Evolutionary conservation across 2,113 vertebrate genomes (phyloP).

Genomic region (Arenaria interpres): DNA sequence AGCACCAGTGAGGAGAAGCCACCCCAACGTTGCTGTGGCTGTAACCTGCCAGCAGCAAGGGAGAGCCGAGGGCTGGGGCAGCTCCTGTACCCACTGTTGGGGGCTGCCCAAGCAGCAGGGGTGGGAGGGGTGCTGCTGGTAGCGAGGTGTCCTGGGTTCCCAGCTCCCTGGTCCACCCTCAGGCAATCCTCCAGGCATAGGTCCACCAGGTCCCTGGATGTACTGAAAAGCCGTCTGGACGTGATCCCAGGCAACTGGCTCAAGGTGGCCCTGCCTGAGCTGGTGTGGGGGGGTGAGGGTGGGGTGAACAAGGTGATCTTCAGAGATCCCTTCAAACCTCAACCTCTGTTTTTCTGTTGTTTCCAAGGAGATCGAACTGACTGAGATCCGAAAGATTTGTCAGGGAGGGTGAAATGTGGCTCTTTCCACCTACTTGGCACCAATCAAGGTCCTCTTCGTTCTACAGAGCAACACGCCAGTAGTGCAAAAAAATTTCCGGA

Average conservation of each 20-base stretch:
- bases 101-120: neutral
- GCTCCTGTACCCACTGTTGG: rapidly evolving
- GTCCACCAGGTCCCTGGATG: neutral
- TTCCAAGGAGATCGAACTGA: neutral
- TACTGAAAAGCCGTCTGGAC: neutral
- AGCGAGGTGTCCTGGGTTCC: rapidly evolving
- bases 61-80: neutral
- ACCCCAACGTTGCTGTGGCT: neutral
- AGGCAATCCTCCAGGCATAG: neutral
- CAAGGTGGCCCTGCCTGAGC: neutral
- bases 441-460: neutral
- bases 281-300: no score
- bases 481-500: neutral
- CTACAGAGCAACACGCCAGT: neutral
- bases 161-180: neutral
- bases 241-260: neutral
- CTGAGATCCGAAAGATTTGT: neutral
- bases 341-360: neutral
- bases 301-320: neutral
- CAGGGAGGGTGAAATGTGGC: neutral
- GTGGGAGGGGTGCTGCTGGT: neutral
- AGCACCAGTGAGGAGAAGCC: neutral
- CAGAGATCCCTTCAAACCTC: neutral
- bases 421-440: neutral
- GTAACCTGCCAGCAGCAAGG: rapidly evolving